A percentile compares a stretch with the other conserved stretches of the same genome.
Evolutionary conservation across 2,113 vertebrate genomes (phyloP).

Genomic region (Catharus fuscescens): DNA sequence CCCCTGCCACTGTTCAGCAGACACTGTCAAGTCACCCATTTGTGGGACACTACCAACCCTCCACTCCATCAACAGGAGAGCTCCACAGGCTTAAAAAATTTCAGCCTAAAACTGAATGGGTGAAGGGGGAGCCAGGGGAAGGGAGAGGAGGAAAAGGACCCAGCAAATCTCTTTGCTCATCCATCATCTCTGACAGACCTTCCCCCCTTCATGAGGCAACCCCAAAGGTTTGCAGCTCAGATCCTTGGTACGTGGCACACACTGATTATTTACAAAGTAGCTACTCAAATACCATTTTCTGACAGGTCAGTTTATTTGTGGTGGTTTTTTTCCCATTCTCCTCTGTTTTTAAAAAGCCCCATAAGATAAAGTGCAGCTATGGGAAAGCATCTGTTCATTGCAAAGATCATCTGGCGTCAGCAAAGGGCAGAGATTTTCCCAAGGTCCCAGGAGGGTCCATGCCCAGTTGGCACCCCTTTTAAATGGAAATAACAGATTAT

Average conservation of each 20-base stretch:
- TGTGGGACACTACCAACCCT: not conserved
- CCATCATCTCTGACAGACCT: not conserved
- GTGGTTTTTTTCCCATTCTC: not conserved
- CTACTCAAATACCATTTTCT: not conserved
- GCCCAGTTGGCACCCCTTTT: not conserved
- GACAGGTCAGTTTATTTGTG: not conserved
- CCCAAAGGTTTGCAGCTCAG: not conserved
- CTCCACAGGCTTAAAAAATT: not conserved
- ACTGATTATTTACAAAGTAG: not conserved
- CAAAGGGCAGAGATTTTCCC: not conserved
- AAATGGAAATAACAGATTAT: constrained; percentile 1
- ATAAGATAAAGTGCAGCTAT: not conserved
- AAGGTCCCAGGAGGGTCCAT: not conserved
- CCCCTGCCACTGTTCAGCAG: not conserved
- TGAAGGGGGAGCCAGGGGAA: not conserved
- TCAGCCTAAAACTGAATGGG: not conserved
- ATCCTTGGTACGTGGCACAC: not conserved
- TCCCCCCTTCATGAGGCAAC: not conserved
- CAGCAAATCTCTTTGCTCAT: not conserved
- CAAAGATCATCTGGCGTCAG: not conserved
- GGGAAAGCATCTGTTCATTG: not conserved
- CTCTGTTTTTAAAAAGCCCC: not conserved
- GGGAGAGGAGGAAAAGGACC: not conserved
- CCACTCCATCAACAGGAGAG: not conserved
- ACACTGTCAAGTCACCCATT: fast-evolving